Percentiles rank a stretch among this genome's conserved stretches.
phyloP scores from a whole-genome alignment of 2,888 invertebrate species.

The Leucophenga maculata region DNA sequence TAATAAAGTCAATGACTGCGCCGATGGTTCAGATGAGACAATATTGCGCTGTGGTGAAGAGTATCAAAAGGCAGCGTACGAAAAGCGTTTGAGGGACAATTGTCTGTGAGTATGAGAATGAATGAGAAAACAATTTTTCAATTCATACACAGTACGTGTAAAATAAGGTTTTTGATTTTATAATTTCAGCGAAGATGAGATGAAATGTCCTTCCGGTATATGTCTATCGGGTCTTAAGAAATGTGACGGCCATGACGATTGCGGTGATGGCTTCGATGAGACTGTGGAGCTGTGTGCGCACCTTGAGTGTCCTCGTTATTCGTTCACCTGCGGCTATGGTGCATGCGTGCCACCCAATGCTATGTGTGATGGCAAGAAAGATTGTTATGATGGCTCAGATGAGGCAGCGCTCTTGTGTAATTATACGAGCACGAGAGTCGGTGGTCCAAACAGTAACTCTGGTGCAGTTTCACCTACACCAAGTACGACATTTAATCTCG shows the following conservation, averaged over 20 bases:
- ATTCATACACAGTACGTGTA: neutral
- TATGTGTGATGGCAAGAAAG: slow-evolving; percentile 41
- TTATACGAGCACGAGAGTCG: slow-evolving; percentile 39
- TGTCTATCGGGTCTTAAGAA: slow-evolving; percentile 46
- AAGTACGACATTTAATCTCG: neutral
- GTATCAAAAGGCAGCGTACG: slow-evolving; percentile 38
- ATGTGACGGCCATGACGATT: slow-evolving; percentile 53
- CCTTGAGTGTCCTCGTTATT: slow-evolving; percentile 49
- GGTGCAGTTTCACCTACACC: neutral
- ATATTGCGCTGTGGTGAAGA: slow-evolving; percentile 43
- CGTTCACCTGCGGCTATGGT: slow-evolving; percentile 53
- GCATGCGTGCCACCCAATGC: slow-evolving; percentile 43
- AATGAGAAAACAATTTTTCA: neutral
- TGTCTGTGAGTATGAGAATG: slow-evolving; percentile 45
- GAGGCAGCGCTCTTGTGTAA: slow-evolving; percentile 53
- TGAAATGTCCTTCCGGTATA: slow-evolving; percentile 54
- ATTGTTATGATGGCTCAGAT: slow-evolving; percentile 51
- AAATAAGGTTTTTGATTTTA: neutral
- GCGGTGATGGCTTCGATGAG: slow-evolving; percentile 54
- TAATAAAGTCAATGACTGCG: slow-evolving; percentile 45
- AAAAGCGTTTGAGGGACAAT: slow-evolving; percentile 39
- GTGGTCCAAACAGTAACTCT: neutral
- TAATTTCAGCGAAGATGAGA: slow-evolving; percentile 44
- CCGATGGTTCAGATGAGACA: slow-evolving; percentile 56
- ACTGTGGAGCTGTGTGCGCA: slow-evolving; percentile 48